A percentile compares a stretch with the other conserved stretches of the same genome.
Evolutionary conservation across 2,797 vertebrate species (phyloP).

Genomic region (Holocentrus rufus): DNA sequence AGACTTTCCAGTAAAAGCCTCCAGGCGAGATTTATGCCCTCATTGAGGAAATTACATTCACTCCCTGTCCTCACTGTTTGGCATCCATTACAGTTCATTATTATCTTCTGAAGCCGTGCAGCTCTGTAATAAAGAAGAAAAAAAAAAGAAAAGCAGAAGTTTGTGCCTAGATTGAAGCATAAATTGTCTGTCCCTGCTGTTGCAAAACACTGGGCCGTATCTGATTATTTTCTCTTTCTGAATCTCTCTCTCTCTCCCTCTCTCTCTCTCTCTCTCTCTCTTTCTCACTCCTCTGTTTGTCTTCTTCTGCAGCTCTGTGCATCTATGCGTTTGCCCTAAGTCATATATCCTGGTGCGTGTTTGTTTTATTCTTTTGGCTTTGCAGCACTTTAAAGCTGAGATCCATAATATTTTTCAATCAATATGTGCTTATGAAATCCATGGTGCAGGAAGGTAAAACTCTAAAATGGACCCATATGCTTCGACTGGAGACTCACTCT

Average conservation of each 20-base stretch:
- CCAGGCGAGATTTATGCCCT: constrained; percentile 79
- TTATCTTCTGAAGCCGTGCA: constrained; percentile 62
- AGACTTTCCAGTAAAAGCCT: constrained; percentile 79
- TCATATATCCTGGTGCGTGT: not conserved
- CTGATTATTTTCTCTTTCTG: constrained; percentile 66
- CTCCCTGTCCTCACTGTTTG: constrained; percentile 78
- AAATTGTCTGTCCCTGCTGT: constrained; percentile 77
- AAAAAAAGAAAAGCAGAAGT: constrained; percentile 73
- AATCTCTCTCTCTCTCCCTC: constrained; percentile 4
- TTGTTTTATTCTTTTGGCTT: too few species aligned
- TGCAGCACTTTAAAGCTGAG: too few species aligned
- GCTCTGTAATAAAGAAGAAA: constrained; percentile 69
- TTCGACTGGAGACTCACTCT: too few species aligned
- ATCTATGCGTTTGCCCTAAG: constrained; percentile 15
- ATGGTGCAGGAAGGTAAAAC: too few species aligned
- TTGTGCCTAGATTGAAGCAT: constrained; percentile 79
- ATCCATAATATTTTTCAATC: too few species aligned
- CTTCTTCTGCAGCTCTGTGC: not conserved
- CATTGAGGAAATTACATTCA: constrained; percentile 82
- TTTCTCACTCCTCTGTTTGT: constrained; percentile 14
- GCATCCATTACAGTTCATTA: constrained; percentile 82
- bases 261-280: not conserved
- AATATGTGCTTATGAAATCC: too few species aligned
- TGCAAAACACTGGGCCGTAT: constrained; percentile 72
- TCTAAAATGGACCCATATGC: too few species aligned